These are phyloP conservation scores for Festucalex cinctus DNA, from an alignment of 2,113 vertebrate species.

Conservation along the genomic window DNA sequence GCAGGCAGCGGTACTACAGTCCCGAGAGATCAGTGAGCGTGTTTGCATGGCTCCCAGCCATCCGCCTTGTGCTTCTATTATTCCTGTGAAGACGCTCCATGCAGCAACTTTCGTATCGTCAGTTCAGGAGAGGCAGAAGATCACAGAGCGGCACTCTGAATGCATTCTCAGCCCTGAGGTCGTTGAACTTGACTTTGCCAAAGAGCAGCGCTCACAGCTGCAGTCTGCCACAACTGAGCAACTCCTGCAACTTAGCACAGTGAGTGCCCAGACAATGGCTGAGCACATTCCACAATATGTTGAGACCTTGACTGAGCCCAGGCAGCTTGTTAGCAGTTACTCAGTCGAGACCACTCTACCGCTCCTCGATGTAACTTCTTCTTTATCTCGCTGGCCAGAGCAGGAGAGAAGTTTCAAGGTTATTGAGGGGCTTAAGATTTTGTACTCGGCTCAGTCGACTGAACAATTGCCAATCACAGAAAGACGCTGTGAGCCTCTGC, in stretches of 20 bases:
- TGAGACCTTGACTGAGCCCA: constrained; percentile 47
- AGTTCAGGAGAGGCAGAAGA: constrained; percentile 66
- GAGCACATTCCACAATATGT: constrained; percentile 23
- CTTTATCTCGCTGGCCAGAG: constrained; percentile 16
- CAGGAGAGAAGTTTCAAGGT: constrained; percentile 57
- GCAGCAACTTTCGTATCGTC: constrained; percentile 56
- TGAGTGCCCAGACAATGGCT: constrained; percentile 41
- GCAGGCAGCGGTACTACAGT: constrained; percentile 65
- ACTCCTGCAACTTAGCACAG: constrained; percentile 50
- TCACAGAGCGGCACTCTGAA: constrained; percentile 71
- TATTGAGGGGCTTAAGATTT: constrained; percentile 60
- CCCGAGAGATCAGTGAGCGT: constrained; percentile 62
- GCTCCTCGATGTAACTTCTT: constrained; percentile 52
- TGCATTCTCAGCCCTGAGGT: constrained; percentile 66
- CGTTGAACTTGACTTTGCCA: constrained; percentile 33
- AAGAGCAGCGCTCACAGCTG: constrained; percentile 50
- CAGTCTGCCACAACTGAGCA: constrained; percentile 64
- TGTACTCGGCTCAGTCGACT: constrained; percentile 58
- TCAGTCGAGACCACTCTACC: constrained; percentile 49
- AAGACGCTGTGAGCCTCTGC: constrained; percentile 43
- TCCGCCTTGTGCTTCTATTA: constrained; percentile 39
- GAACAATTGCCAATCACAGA: constrained; percentile 53
- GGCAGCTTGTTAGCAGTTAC: constrained; percentile 48
- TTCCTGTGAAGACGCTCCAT: constrained; percentile 54
- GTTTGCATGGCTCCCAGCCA: constrained; percentile 37